Base-by-base conservation (phyloP, 2,113 vertebrate species). In the Misgurnus mizolepis region DNA sequence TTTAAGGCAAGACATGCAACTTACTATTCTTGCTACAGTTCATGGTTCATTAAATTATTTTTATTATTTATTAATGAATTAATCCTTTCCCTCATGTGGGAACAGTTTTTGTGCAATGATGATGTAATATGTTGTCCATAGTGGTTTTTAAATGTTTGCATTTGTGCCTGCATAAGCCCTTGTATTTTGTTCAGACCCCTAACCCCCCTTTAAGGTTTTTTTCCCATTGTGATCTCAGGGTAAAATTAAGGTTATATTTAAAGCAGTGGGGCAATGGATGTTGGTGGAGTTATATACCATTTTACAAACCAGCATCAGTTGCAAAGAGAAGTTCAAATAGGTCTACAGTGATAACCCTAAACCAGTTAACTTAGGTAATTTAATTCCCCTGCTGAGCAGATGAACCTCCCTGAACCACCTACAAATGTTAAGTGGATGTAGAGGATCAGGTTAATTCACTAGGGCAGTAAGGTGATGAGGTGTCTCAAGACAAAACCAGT, bases 291-390 rank as follows among this genome's bases (percentile, higher is more conserved):
- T 41, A 45, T 14, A 41, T 34, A 14, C n/a, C 40, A 27, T 45
- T 66, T 53, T 70, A 22, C 17, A 43, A 9, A 45, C 40, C 39
- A 2, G 39, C 27, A 70, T 34, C 60, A 47, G n/a, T 65, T 5
- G 40, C 62, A 45, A 43, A 45, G 47, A 18, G 43, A 58, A 27
- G 14, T 41, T 71, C 34, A 34, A 56, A 58, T 67, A 27, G 8
- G n/a, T 45, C 50, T 18, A 18, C n/a, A 39, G 58, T 71, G 61
- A 76, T 66, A 76, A 76, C 53, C 74, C 47, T 62, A 75, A 75
- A 61, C 72, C 72, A 34, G 61, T 69, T 70, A 68, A 58, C 40
- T 70, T 14, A 14, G 6, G 4, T 70, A 47, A 47, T 27, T 61
- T 50, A 17, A 50, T 53, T 70, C n/a, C 64, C 68, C 34, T 34